Conservation (phyloP, 2,888 invertebrate species). For the Papilio protenor region DNA sequence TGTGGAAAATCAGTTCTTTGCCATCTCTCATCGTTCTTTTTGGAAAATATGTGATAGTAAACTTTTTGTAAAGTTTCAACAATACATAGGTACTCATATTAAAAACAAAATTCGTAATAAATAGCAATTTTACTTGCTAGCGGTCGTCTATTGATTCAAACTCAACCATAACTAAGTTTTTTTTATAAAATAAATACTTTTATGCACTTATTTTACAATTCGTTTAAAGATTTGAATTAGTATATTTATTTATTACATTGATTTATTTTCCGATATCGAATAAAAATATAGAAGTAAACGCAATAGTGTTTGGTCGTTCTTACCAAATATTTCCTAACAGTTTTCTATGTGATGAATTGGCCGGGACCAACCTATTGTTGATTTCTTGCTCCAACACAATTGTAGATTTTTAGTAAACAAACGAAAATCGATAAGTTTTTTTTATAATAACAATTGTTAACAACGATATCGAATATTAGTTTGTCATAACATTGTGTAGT, state of each 20-base stretch:
- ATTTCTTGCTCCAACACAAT: slow-evolving; percentile 6
- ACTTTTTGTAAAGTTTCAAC: too few relatives aligned
- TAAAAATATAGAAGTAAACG: background rate
- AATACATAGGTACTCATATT: too few relatives aligned
- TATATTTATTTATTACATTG: background rate
- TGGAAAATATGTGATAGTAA: too few relatives aligned
- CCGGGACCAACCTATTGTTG: background rate
- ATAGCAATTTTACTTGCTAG: too few relatives aligned
- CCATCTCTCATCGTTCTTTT: too few relatives aligned
- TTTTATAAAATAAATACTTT: too few relatives aligned
- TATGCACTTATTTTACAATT: too few relatives aligned
- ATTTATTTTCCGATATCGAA: background rate
- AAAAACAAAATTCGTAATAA: too few relatives aligned
- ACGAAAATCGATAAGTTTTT: background rate
- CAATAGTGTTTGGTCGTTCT: background rate
- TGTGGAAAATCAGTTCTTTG: too few relatives aligned
- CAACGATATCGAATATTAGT: background rate
- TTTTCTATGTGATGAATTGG: slow-evolving; percentile 3
- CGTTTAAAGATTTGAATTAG: background rate
- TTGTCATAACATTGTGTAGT: background rate
- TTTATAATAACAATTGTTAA: background rate
- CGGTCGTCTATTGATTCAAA: too few relatives aligned
- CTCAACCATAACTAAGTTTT: too few relatives aligned
- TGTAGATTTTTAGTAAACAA: slow-evolving; percentile 3
- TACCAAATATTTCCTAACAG: background rate